Conservation (phyloP, 2,888 invertebrate genomes). For the Erpobdella octoculata region DNA sequence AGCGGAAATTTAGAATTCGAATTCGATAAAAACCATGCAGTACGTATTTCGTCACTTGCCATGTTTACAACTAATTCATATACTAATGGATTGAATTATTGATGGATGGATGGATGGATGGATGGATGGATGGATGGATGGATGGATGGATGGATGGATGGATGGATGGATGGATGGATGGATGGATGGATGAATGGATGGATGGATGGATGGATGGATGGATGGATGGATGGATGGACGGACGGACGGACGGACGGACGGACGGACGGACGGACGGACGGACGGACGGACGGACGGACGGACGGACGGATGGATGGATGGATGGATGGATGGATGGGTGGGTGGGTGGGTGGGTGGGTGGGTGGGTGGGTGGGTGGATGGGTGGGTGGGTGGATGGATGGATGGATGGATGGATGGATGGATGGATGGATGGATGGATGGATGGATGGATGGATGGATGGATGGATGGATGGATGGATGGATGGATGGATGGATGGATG, state of each 20-base stretch:
- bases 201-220: not conserved
- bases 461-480: constrained; percentile 19
- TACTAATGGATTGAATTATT: not conserved
- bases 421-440: constrained; percentile 19
- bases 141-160: constrained; percentile 19
- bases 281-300: constrained; percentile 10
- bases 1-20: too few species aligned
- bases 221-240: not conserved
- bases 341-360: constrained; percentile 10
- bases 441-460: constrained; percentile 19
- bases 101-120: constrained; percentile 19
- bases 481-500: constrained; percentile 15
- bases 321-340: constrained; percentile 18
- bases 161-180: constrained; percentile 19
- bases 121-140: constrained; percentile 19
- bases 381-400: constrained; percentile 15
- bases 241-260: not conserved
- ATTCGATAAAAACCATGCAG: too few species aligned
- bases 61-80: too few species aligned
- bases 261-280: not conserved
- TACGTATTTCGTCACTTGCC: too few species aligned
- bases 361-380: constrained; percentile 13
- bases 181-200: constrained; percentile 14
- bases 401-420: constrained; percentile 19
- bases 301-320: constrained; percentile 16